Percentiles rank a stretch among this genome's conserved stretches.
These are phyloP conservation scores for Pseudomyrmex pallidus DNA, from an alignment of 1,140 invertebrate species.

Conservation along the genomic window DNA sequence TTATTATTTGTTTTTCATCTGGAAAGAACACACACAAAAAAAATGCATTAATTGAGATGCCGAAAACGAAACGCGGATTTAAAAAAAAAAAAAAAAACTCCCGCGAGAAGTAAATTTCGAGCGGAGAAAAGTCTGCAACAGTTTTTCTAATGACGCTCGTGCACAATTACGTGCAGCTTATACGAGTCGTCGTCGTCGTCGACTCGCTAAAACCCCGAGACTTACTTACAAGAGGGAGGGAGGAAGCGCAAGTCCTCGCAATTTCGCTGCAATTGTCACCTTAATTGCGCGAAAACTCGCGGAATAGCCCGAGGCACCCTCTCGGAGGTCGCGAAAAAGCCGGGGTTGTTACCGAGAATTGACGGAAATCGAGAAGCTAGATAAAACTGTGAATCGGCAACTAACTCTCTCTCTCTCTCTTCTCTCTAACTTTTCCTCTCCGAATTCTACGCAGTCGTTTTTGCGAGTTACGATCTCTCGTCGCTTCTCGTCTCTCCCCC, in stretches of 20 bases:
- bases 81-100: too few species aligned
- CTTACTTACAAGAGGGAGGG: background rate
- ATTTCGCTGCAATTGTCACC: conserved; percentile 25
- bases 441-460: conserved; percentile 6
- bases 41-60: background rate
- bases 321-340: conserved; percentile 26
- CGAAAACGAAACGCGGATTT: background rate
- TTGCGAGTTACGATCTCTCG: conserved; percentile 21
- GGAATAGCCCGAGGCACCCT: conserved; percentile 29
- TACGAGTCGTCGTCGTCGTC: background rate
- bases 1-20: background rate
- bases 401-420: background rate
- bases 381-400: conserved; percentile 40
- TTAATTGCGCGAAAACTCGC: conserved; percentile 40
- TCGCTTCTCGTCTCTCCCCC: too few species aligned
- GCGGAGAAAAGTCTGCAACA: background rate
- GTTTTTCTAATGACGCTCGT: background rate
- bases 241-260: background rate
- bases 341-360: conserved; percentile 5
- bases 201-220: background rate
- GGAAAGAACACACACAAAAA: too few species aligned
- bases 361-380: conserved; percentile 30
- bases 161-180: conserved; percentile 9
- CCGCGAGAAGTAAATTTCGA: background rate
- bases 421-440: background rate